Percentiles rank a stretch among this genome's conserved stretches.
Conservation (phyloP, 2,113 vertebrate genomes). For the Choloepus hoffmanni region DNA sequence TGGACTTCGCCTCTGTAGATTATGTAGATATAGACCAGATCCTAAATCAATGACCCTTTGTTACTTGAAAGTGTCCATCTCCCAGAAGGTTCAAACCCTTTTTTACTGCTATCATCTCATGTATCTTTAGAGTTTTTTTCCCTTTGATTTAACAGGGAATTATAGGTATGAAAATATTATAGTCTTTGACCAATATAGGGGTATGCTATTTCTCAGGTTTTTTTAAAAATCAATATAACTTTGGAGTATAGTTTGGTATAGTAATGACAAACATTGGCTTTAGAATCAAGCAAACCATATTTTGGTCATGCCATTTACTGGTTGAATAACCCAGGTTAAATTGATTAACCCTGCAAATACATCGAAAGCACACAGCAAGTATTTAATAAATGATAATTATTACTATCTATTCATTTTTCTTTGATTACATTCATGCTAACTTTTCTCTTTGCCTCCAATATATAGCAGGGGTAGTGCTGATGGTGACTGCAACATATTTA, state of each 20-base stretch:
- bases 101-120: neutral
- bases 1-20: neutral
- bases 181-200: neutral
- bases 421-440: neutral
- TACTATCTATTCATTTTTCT: neutral
- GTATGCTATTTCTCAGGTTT: neutral
- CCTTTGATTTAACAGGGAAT: neutral
- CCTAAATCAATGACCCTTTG: neutral
- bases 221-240: neutral
- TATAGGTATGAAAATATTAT: conserved; percentile 27
- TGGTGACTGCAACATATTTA: neutral
- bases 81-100: neutral
- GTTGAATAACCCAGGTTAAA: conserved; percentile 14
- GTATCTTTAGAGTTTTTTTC: neutral
- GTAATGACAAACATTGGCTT: neutral
- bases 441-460: neutral
- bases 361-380: too few species aligned
- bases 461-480: neutral
- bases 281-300: neutral
- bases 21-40: neutral
- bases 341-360: neutral
- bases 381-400: too few species aligned
- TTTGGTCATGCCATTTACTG: neutral
- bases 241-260: neutral
- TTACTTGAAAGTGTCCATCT: neutral